phyloP scores from a whole-genome alignment of 2,888 invertebrate species.

The Nomada ferruginata region DNA sequence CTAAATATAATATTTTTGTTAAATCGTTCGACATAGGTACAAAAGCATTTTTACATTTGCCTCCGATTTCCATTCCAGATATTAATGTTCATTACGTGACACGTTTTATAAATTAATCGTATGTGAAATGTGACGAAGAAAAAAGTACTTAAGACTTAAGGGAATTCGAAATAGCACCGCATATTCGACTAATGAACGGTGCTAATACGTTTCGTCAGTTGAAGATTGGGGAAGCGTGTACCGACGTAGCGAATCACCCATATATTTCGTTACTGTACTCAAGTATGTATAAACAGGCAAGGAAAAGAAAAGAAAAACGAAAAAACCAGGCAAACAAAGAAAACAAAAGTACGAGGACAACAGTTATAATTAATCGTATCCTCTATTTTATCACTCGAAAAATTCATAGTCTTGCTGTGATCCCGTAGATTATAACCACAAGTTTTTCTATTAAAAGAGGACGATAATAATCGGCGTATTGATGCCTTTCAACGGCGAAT shows the following conservation, averaged over 20 bases:
- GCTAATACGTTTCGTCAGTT: constrained; percentile 54
- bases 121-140: neutral
- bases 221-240: constrained; percentile 44
- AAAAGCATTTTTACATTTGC: neutral
- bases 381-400: constrained; percentile 69
- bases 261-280: constrained; percentile 60
- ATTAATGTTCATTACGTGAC: neutral
- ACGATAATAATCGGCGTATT: constrained; percentile 58
- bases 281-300: constrained; percentile 33
- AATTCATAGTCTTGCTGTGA: constrained; percentile 78
- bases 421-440: constrained; percentile 76
- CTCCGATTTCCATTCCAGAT: constrained; percentile 13
- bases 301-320: neutral
- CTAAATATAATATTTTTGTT: constrained; percentile 11
- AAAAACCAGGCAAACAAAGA: neutral
- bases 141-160: neutral
- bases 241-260: constrained; percentile 60
- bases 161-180: constrained; percentile 34
- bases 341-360: neutral
- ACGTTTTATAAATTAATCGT: neutral
- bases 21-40: neutral
- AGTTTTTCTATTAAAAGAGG: constrained; percentile 70
- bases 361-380: constrained; percentile 61
- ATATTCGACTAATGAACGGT: constrained; percentile 55
- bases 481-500: constrained; percentile 64